Evolutionary conservation across 1,140 invertebrate species (phyloP).

Genomic region (Zaprionus inermis): DNA sequence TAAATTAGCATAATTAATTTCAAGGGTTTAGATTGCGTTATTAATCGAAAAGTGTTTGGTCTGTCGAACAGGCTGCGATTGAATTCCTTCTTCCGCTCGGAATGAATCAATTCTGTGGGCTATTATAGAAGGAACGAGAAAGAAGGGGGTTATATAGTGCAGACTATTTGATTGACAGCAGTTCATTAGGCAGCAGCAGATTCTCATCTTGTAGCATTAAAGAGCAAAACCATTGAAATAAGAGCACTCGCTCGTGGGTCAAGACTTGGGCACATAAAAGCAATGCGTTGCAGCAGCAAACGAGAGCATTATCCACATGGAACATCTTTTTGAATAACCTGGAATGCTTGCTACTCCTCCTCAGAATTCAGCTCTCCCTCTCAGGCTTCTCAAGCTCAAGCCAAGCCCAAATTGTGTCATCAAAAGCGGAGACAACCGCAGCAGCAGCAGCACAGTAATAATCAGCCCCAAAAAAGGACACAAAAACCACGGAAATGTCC

Average conservation of each 20-base stretch:
- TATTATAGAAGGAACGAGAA: background rate
- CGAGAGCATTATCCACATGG: constrained; percentile 1
- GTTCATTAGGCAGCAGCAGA: background rate
- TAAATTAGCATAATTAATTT: constrained; percentile 75
- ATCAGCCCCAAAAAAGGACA: constrained; percentile 31
- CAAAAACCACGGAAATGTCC: constrained; percentile 36
- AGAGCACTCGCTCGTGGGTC: background rate
- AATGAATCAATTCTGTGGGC: constrained; percentile 21
- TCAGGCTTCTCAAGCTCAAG: background rate
- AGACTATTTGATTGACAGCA: constrained; percentile 3
- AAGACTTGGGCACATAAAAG: background rate
- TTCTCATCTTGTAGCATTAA: background rate
- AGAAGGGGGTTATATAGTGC: background rate
- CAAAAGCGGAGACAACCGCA: constrained; percentile 21
- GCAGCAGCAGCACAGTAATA: constrained; percentile 31
- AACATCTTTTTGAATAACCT: constrained; percentile 4
- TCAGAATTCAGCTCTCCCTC: background rate
- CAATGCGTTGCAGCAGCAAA: background rate
- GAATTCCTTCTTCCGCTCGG: constrained; percentile 11
- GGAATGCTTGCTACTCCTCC: background rate
- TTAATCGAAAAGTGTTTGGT: constrained; percentile 54
- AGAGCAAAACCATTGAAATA: background rate
- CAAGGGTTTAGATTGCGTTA: constrained; percentile 41
- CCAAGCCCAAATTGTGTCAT: constrained; percentile 45
- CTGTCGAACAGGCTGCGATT: constrained; percentile 25